Evolutionary conservation across 2,888 invertebrate genomes (phyloP), one percentile per base, ranked within the genome.

Genomic region (Cataglyphis rosenhaueri): DNA sequence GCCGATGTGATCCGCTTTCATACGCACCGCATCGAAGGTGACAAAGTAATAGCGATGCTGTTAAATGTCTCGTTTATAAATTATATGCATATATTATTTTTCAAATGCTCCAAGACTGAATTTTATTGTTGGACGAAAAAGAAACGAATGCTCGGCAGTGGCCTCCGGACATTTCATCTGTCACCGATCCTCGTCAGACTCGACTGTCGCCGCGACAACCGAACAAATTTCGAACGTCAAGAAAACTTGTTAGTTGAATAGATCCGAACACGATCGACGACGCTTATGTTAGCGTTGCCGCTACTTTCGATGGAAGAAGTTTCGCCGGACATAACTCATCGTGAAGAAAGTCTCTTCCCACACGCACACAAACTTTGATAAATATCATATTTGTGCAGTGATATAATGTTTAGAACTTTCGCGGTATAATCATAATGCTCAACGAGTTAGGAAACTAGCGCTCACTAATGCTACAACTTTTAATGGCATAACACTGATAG

Each of bases 311-410:
- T 61, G 52, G 62, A 84, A 79, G 83, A 89, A 89, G 84, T 89
- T 88, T 83, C 74, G 70, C 71, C 38, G 81, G 41, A 25, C 84
- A 86, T 88, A 87, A 89, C 85, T 85, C 86, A 88, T 84, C 78
- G 85, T 66, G 81, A 86, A 84, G 78, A 79, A 87, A 85, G 87
- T 85, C 87, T 86, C 88, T 88, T 84, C 68, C 64, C 78, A 32
- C 6, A 32, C 32, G 32, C 79, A 81, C 32, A 55, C 71, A 21
- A 68, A 65, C 76, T 55, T 38, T 79, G 82, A 85, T 87, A 85
- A 87, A 87, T 87, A 87, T 84, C 82, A 73, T 76, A 85, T 87
- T 87, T 84, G 81, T 82, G 64, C 85, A 76, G 52, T 84, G 82
- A 82, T 76, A 79, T 78, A 73, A 81, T 83, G 74, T 83, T 68